These are phyloP conservation scores for Saccopteryx leptura DNA, from an alignment of 2,113 vertebrate genomes.

Conservation along the genomic window DNA sequence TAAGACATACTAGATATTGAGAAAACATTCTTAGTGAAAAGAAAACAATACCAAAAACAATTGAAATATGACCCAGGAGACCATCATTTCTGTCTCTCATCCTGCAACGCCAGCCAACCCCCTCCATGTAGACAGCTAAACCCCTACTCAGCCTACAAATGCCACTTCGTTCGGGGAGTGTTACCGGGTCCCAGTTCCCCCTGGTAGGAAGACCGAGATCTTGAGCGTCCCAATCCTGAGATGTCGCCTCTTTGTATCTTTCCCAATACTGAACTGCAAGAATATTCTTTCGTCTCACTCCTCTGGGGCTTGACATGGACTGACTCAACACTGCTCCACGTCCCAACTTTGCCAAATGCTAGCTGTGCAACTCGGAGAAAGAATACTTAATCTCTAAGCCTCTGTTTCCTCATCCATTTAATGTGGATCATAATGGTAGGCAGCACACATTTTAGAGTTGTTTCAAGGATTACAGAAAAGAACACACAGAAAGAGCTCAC, in stretches of 20 bases:
- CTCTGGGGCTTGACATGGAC: background rate
- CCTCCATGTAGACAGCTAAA: background rate
- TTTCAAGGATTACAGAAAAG: background rate
- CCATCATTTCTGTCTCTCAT: background rate
- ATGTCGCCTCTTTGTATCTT: background rate
- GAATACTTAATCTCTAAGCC: background rate
- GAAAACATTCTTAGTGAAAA: constrained; percentile 27
- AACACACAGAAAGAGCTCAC: background rate
- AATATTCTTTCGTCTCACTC: background rate
- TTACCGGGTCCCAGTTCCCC: background rate
- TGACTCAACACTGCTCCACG: background rate
- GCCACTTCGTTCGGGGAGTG: background rate
- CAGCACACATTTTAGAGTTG: background rate
- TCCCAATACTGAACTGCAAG: background rate
- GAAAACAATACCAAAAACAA: background rate
- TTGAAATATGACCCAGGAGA: background rate
- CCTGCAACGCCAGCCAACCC: background rate
- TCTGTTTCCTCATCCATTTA: background rate
- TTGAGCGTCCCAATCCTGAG: background rate
- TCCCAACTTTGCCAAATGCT: background rate
- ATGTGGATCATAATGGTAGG: background rate
- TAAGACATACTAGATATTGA: background rate
- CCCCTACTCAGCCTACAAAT: background rate
- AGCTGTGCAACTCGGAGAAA: background rate
- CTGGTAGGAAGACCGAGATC: background rate